These are phyloP conservation scores for Eleutherodactylus coqui DNA, from an alignment of 2,797 vertebrate species.

Conservation along the genomic window DNA sequence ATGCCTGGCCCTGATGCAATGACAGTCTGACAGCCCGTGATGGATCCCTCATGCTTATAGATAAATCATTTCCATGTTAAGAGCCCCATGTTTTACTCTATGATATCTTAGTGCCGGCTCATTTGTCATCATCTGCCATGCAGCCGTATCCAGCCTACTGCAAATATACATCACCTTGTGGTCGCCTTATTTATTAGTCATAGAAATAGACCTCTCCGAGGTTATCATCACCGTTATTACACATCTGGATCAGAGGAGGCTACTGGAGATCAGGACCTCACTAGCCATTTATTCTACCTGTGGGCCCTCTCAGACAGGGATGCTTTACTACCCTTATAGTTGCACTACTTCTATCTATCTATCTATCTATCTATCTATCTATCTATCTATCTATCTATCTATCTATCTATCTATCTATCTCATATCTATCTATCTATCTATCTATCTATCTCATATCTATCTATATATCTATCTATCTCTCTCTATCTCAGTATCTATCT, in stretches of 20 bases:
- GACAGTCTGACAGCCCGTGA: not conserved
- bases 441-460: no score
- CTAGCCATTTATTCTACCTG: no score
- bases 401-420: no score
- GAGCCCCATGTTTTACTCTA: not conserved
- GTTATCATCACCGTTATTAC: not conserved
- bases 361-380: no score
- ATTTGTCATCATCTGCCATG: slow-evolving; percentile 24
- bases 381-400: no score
- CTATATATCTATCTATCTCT: no score
- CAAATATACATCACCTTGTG: slow-evolving; percentile 3
- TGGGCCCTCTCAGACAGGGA: no score
- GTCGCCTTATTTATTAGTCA: slow-evolving; percentile 20
- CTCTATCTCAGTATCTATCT: no score
- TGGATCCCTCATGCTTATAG: slow-evolving; percentile 4
- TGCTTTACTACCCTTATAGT: no score
- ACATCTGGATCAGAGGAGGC: not conserved
- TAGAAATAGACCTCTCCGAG: not conserved
- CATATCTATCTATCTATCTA: no score
- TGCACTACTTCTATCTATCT: no score
- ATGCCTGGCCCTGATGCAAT: not conserved
- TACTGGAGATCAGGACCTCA: not conserved
- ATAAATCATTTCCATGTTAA: slow-evolving; percentile 33
- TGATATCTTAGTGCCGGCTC: not conserved
- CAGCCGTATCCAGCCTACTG: not conserved